Evolutionary conservation across 2,113 vertebrate species (phyloP), one percentile per base, ranked within the genome.

Genomic region (Phasianus colchicus): DNA sequence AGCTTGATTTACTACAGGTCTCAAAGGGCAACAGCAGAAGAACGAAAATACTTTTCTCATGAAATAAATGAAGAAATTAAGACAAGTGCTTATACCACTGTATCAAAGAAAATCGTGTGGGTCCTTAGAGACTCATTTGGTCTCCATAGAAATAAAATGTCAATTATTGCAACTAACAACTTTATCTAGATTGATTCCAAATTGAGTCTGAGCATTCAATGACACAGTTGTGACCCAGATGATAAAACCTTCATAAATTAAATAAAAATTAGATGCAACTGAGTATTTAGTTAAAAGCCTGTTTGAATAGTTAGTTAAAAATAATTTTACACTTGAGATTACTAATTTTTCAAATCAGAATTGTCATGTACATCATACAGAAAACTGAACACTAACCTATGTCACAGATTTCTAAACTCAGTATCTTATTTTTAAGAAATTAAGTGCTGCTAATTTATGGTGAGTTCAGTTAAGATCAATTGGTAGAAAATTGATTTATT

Each of bases 171-270:
- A 82, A 80, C 50, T 20, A 83, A 88, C 27, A 83, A 27, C 24
- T 90, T 86, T 78, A 84, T 82, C 18, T 69, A 57, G 43, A 67
- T 75, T 83, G 55, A 66, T 79, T 76, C 19, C 58, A 87, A 92
- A 79, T 8, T 5, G 13, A 20, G 13, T 58, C 66, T 76, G 43
- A 81, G 7, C 61, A 16, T 85, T 92, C 70, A 65, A 6, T 75
- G 67, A 76, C 73, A 54, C 8, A 75, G 13, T 54, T 93, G 48
- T 85, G 48, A 54, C 69, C 16, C 10, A 70, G 70, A 73, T 66
- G 34, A 73, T 73, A 90, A 93, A 94, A 72, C 4, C 6, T 45
- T 7, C 13, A 82, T 87, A 85, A 82, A 89, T 94, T 94, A 92
- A 69, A 52, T 60, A 61, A 81, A 92, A 87, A 72, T 32, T 45